These are phyloP conservation scores for Caenorhabditis macrosperma DNA, from an alignment of 2,888 invertebrate species.

Conservation along the genomic window DNA sequence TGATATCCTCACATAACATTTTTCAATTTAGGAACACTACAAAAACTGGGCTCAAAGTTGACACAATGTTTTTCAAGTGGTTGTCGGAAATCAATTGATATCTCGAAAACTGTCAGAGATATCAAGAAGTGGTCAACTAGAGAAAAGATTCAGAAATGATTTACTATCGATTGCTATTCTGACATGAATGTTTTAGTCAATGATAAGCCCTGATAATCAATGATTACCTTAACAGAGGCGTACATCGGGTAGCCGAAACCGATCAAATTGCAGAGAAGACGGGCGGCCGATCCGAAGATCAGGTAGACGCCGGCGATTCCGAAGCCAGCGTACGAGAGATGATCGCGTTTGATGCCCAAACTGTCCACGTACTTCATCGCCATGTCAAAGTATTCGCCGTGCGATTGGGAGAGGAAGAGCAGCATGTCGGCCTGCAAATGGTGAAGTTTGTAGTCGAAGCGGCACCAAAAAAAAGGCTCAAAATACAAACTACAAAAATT, in stretches of 20 bases:
- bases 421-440: constrained; percentile 54
- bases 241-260: constrained; percentile 97
- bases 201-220: background rate
- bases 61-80: too few species aligned
- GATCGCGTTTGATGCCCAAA: constrained; percentile 51
- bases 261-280: constrained; percentile 93
- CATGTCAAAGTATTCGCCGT: constrained; percentile 48
- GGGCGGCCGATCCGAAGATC: constrained; percentile 94
- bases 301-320: constrained; percentile 87
- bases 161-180: background rate
- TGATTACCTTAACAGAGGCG: constrained; percentile 81
- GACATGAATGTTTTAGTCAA: background rate
- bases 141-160: background rate
- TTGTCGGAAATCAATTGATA: too few species aligned
- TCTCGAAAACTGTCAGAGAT: too few species aligned
- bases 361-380: constrained; percentile 41
- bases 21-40: too few species aligned
- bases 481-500: background rate
- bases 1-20: background rate
- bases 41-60: too few species aligned
- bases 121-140: background rate
- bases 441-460: background rate
- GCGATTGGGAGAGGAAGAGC: constrained; percentile 48
- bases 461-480: too few species aligned
- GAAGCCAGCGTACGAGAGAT: constrained; percentile 57